phyloP scores from a whole-genome alignment of 2,888 invertebrate species.

The Dynastes tityus region DNA sequence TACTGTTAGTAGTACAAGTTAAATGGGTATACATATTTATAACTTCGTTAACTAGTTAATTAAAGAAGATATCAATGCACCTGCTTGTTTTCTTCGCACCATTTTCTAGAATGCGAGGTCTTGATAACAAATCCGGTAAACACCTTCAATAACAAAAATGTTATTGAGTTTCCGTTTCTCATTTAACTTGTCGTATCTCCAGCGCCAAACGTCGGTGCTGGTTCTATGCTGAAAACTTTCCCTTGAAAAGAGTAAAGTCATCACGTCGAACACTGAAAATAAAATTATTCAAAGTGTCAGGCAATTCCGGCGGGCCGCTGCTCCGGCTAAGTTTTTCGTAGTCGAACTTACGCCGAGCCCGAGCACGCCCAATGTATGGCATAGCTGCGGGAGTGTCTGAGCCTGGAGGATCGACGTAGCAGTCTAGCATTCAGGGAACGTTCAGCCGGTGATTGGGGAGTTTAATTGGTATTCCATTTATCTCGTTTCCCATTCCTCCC shows the following conservation, averaged over 20 bases:
- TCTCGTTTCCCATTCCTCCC: slow-evolving; percentile 51
- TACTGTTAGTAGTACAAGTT: too few species aligned
- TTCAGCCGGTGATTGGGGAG: slow-evolving; percentile 52
- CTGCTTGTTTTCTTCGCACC: not conserved
- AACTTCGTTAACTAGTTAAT: slow-evolving; percentile 1
- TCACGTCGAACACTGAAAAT: slow-evolving; percentile 52
- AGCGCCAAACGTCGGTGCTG: slow-evolving; percentile 10
- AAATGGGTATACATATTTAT: not conserved
- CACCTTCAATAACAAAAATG: slow-evolving; percentile 39
- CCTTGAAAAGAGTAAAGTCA: slow-evolving; percentile 48
- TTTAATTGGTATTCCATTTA: slow-evolving; percentile 61
- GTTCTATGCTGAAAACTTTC: slow-evolving; percentile 31
- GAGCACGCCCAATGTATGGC: slow-evolving; percentile 14
- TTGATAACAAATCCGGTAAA: slow-evolving; percentile 39
- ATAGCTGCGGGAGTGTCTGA: slow-evolving; percentile 22
- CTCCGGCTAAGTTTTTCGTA: slow-evolving; percentile 54
- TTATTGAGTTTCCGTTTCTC: slow-evolving; percentile 46
- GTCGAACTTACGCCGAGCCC: slow-evolving; percentile 40
- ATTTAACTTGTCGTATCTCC: slow-evolving; percentile 45
- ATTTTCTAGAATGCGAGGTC: slow-evolving; percentile 13
- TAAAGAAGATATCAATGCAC: not conserved
- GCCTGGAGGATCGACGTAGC: slow-evolving; percentile 42
- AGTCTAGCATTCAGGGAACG: slow-evolving; percentile 18
- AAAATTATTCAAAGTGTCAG: slow-evolving; percentile 61
- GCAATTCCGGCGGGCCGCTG: slow-evolving; percentile 51